phyloP scores from a whole-genome alignment of 2,113 vertebrate genomes.

The Syngnathus typhle region DNA sequence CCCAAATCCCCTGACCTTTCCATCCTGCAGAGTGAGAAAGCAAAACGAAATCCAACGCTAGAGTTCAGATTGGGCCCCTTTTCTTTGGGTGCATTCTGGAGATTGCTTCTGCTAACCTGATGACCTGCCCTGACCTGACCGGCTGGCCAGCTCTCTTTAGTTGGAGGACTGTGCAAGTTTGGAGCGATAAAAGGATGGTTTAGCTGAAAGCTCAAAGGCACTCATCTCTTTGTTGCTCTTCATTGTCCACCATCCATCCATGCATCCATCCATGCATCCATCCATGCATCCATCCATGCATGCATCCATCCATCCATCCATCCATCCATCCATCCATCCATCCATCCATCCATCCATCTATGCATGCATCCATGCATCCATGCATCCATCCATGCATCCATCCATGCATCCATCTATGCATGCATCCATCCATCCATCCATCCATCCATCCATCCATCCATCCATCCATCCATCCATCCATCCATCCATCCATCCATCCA shows the following conservation, averaged over 20 bases:
- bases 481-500: too few relatives aligned
- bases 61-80: neutral
- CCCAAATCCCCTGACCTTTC: constrained; percentile 37
- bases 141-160: constrained; percentile 21
- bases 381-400: too few relatives aligned
- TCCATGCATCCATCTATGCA: neutral
- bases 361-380: too few relatives aligned
- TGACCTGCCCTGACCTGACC: neutral
- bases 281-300: too few relatives aligned
- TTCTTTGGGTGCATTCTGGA: neutral
- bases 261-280: too few relatives aligned
- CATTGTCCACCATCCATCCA: constrained; percentile 14
- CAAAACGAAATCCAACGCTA: constrained; percentile 26
- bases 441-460: too few relatives aligned
- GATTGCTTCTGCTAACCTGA: neutral
- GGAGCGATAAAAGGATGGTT: neutral
- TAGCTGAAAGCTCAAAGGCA: constrained; percentile 55
- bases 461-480: neutral
- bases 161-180: constrained; percentile 23
- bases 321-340: neutral
- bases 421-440: too few relatives aligned
- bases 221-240: constrained; percentile 37
- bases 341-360: too few relatives aligned
- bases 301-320: too few relatives aligned
- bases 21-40: constrained; percentile 48